phyloP scores from a whole-genome alignment of 2,888 invertebrate species.

The Seira ritae region DNA sequence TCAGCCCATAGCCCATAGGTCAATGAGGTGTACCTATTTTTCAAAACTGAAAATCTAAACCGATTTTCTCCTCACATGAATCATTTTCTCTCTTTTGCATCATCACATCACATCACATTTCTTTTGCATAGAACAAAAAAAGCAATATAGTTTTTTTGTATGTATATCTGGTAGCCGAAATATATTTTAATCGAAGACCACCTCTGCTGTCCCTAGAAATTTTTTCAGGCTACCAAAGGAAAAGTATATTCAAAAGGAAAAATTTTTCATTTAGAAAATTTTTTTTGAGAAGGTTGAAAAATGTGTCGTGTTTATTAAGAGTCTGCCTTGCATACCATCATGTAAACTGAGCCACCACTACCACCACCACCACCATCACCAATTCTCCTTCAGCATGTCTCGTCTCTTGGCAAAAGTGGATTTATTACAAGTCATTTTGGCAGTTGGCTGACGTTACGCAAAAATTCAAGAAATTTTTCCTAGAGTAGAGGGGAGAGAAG shows the following conservation, averaged over 20 bases:
- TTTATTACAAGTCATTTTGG: slow-evolving; percentile 58
- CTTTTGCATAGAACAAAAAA: no score
- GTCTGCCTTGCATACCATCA: neutral
- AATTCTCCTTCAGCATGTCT: neutral
- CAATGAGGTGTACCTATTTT: no score
- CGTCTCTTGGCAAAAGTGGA: slow-evolving; percentile 39
- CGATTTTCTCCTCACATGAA: no score
- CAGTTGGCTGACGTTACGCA: slow-evolving; percentile 64
- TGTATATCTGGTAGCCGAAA: no score
- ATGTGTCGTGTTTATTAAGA: neutral
- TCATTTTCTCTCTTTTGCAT: no score
- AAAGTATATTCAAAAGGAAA: neutral
- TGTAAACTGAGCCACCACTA: neutral
- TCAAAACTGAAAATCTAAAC: no score
- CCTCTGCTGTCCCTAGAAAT: slow-evolving; percentile 21
- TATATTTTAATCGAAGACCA: no score
- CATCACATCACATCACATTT: no score
- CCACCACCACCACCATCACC: neutral
- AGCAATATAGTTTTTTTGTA: no score
- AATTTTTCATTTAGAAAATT: neutral
- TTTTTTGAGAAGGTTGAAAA: neutral
- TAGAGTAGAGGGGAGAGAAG: slow-evolving; percentile 22
- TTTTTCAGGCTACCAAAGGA: slow-evolving; percentile 23
- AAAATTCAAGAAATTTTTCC: slow-evolving; percentile 50
- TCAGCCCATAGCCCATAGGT: no score